These are phyloP conservation scores for Sprattus sprattus DNA, from an alignment of 2,113 vertebrate genomes.

Conservation along the genomic window DNA sequence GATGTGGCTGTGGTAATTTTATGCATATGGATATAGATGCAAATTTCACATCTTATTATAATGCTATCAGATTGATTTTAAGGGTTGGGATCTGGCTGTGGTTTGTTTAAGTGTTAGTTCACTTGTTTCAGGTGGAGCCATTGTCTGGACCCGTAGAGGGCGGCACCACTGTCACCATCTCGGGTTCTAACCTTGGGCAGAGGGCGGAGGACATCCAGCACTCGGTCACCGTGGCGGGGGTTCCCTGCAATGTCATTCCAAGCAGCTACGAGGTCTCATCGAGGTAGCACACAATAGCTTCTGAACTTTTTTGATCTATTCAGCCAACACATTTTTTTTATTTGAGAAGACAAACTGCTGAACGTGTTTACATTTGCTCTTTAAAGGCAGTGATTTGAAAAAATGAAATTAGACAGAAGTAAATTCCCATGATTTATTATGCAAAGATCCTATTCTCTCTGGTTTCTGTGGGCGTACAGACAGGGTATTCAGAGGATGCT, in stretches of 20 bases:
- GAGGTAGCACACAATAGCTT: slow-evolving; percentile 67
- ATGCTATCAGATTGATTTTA: background rate
- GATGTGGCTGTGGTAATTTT: background rate
- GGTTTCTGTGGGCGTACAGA: background rate
- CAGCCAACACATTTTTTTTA: background rate
- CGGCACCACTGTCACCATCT: slow-evolving; percentile 89
- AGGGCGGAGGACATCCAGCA: slow-evolving; percentile 86
- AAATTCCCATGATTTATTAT: background rate
- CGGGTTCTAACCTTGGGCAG: slow-evolving; percentile 93
- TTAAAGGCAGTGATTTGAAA: background rate
- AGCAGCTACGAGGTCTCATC: slow-evolving; percentile 90
- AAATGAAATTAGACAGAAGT: background rate
- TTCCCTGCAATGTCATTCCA: slow-evolving; percentile 82
- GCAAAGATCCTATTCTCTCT: background rate
- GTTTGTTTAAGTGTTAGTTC: background rate
- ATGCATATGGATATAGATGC: background rate
- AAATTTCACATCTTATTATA: background rate
- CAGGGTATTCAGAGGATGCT: background rate
- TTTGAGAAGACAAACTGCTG: background rate
- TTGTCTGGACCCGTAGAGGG: slow-evolving; percentile 88
- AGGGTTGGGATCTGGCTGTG: background rate
- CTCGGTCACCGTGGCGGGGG: slow-evolving; percentile 84
- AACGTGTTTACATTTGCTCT: background rate
- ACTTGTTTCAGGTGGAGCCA: slow-evolving; percentile 80
- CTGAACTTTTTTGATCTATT: background rate